Conservation (phyloP, 2,113 vertebrate genomes). For the Lophius piscatorius region DNA sequence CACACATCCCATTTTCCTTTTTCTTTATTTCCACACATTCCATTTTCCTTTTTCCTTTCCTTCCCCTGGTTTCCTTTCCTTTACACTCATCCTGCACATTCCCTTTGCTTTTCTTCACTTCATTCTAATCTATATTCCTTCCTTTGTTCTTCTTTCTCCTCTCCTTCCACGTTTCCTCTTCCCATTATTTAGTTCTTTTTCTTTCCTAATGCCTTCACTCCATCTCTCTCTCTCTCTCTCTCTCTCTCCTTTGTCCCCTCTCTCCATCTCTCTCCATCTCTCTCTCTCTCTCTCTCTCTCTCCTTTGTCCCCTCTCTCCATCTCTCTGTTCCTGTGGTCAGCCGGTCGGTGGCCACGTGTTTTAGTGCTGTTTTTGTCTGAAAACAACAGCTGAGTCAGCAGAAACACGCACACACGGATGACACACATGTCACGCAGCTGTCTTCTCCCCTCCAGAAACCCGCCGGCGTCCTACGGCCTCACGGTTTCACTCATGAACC, state of each 20-base stretch:
- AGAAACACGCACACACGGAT: constrained; percentile 4
- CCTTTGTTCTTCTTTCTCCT: not conserved
- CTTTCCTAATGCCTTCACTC: not conserved
- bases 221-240: not conserved
- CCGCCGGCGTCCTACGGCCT: constrained; percentile 2
- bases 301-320: not conserved
- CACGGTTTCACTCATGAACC: too few species aligned
- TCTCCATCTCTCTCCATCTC: not conserved
- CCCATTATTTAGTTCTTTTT: too few species aligned
- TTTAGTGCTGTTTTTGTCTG: constrained; percentile 42
- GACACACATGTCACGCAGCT: constrained; percentile 49
- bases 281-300: constrained; percentile 3
- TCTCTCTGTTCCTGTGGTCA: constrained; percentile 30
- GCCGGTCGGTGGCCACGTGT: constrained; percentile 46
- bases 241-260: not conserved
- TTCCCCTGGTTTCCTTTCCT: not conserved
- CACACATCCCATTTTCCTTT: too few species aligned
- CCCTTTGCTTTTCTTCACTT: too few species aligned
- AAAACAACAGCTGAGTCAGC: constrained; percentile 72
- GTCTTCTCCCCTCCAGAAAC: constrained; percentile 26
- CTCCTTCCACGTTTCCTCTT: not conserved
- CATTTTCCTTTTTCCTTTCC: not conserved
- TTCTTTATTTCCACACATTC: too few species aligned
- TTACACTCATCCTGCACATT: too few species aligned
- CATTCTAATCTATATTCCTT: too few species aligned